Evolutionary conservation across 2,888 invertebrate species (phyloP).

Genomic region (Cerastis leucographa): DNA sequence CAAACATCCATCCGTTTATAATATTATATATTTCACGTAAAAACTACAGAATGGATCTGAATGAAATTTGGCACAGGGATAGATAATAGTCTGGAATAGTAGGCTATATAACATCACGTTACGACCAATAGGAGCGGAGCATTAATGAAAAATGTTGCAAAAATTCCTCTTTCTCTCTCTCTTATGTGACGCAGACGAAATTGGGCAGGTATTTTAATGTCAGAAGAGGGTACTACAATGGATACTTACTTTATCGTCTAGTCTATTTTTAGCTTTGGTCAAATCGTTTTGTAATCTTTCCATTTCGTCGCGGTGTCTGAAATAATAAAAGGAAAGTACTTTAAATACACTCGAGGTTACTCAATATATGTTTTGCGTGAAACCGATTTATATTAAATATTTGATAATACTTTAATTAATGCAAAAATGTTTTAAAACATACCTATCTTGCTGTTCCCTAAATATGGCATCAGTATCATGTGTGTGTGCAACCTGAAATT

Average conservation of each 20-base stretch:
- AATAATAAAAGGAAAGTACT: slow-evolving; percentile 54
- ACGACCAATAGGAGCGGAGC: too few relatives aligned
- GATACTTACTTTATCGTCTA: slow-evolving; percentile 88
- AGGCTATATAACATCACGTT: too few relatives aligned
- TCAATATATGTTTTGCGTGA: not conserved
- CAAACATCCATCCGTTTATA: too few relatives aligned
- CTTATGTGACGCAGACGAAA: too few relatives aligned
- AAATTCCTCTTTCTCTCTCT: too few relatives aligned
- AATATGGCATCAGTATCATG: slow-evolving; percentile 88
- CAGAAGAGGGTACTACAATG: not conserved
- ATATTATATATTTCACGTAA: too few relatives aligned
- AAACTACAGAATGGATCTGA: too few relatives aligned
- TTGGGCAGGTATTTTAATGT: not conserved
- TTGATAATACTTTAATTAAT: not conserved
- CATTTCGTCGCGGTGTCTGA: slow-evolving; percentile 88
- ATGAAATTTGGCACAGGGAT: too few relatives aligned
- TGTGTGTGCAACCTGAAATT: slow-evolving; percentile 83
- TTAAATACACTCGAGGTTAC: not conserved
- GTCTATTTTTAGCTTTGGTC: slow-evolving; percentile 87
- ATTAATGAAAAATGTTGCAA: too few relatives aligned
- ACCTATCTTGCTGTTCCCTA: slow-evolving; percentile 89
- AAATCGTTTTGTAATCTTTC: slow-evolving; percentile 90
- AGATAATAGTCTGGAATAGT: too few relatives aligned
- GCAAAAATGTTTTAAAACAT: slow-evolving; percentile 28
- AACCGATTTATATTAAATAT: too few relatives aligned